Conservation (phyloP, 2,797 vertebrate genomes). For the Enteromius argenteus region DNA sequence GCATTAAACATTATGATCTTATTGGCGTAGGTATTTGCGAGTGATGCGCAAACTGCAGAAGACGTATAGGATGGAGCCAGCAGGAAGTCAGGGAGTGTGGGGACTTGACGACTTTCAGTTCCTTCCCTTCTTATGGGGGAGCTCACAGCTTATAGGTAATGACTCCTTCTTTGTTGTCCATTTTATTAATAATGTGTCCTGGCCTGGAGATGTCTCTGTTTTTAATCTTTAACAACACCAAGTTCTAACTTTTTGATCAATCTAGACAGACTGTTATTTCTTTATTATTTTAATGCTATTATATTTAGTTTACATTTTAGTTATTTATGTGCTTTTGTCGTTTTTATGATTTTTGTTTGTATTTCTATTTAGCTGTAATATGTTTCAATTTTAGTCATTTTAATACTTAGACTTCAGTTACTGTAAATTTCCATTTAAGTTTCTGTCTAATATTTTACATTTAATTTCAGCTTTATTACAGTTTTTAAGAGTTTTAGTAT, state of each 20-base stretch:
- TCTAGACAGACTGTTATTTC: no score
- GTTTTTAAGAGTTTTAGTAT: not conserved
- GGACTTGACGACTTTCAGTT: constrained; percentile 98
- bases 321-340: not conserved
- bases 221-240: constrained; percentile 8
- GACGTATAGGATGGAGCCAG: constrained; percentile 97
- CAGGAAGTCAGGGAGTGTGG: constrained; percentile 98
- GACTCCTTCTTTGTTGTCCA: not conserved
- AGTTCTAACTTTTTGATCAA: not conserved
- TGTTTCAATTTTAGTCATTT: not conserved
- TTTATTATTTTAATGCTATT: not conserved
- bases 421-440: no score
- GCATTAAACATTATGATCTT: constrained; percentile 7
- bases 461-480: not conserved
- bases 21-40: constrained; percentile 84
- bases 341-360: not conserved
- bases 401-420: no score
- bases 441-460: not conserved
- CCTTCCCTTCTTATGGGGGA: constrained; percentile 97
- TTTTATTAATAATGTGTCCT: not conserved
- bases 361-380: not conserved
- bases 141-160: constrained; percentile 94
- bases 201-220: not conserved
- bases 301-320: not conserved
- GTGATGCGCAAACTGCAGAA: constrained; percentile 96